Evolutionary conservation across 2,797 vertebrate genomes (phyloP).

Genomic region (Anguilla anguilla): DNA sequence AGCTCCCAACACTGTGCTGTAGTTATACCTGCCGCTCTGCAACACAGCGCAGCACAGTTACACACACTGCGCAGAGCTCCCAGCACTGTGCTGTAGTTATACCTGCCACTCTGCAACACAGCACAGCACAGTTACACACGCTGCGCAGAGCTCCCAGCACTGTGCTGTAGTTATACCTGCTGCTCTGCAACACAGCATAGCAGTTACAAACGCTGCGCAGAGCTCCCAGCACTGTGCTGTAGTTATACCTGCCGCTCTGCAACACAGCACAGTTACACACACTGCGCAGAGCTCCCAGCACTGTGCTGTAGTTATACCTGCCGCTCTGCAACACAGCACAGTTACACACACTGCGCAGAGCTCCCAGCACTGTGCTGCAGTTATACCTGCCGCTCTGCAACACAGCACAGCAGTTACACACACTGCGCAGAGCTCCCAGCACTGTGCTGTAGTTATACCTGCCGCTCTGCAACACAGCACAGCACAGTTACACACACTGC

Average conservation of each 20-base stretch:
- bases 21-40: slow-evolving; percentile 70
- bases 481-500: too few relatives aligned
- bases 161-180: slow-evolving; percentile 76
- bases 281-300: too few relatives aligned
- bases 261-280: slow-evolving; percentile 5
- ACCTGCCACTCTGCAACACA: background rate
- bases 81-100: background rate
- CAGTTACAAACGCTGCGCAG: too few relatives aligned
- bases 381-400: background rate
- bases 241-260: slow-evolving; percentile 54
- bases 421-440: slow-evolving; percentile 29
- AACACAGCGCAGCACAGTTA: slow-evolving; percentile 32
- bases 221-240: background rate
- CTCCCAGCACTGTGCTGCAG: background rate
- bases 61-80: too few relatives aligned
- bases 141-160: too few relatives aligned
- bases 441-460: slow-evolving; percentile 82
- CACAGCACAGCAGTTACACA: background rate
- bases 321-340: background rate
- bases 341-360: too few relatives aligned
- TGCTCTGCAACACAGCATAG: slow-evolving; percentile 58
- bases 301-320: background rate
- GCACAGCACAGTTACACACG: background rate
- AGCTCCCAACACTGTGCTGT: slow-evolving; percentile 77
- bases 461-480: slow-evolving; percentile 76